These are phyloP conservation scores for Nomada goodeniana DNA, from an alignment of 2,888 invertebrate genomes.

Conservation along the genomic window DNA sequence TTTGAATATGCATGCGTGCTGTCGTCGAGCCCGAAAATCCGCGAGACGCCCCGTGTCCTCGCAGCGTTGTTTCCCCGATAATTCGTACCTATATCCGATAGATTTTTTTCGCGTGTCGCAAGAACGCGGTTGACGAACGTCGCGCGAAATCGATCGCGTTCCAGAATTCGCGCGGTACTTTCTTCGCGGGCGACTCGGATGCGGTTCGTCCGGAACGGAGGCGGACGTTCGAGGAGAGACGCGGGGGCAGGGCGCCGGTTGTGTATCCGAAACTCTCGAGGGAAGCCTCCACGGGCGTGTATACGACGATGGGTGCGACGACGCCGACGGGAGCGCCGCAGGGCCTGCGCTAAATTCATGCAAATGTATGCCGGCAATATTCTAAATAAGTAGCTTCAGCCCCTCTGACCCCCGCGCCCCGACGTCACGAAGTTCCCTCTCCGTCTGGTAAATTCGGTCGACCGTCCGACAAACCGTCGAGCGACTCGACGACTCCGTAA, in stretches of 20 bases:
- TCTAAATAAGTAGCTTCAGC: slow-evolving; percentile 83
- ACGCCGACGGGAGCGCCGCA: slow-evolving; percentile 77
- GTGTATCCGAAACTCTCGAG: slow-evolving; percentile 66
- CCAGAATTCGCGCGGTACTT: slow-evolving; percentile 21
- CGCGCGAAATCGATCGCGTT: not conserved
- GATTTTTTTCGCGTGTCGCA: not conserved
- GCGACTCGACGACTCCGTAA: slow-evolving; percentile 15
- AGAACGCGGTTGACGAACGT: not conserved
- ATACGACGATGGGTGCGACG: slow-evolving; percentile 70
- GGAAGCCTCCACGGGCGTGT: slow-evolving; percentile 74
- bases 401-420: slow-evolving; percentile 44
- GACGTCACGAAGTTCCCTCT: slow-evolving; percentile 8
- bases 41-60: slow-evolving; percentile 25
- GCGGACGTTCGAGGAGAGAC: slow-evolving; percentile 11
- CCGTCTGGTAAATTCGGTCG: slow-evolving; percentile 30
- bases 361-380: slow-evolving; percentile 84
- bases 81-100: slow-evolving; percentile 30
- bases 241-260: not conserved
- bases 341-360: slow-evolving; percentile 83
- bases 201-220: slow-evolving; percentile 12
- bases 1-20: slow-evolving; percentile 83
- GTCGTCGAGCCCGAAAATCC: slow-evolving; percentile 45
- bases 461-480: slow-evolving; percentile 22
- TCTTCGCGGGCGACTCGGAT: slow-evolving; percentile 61
- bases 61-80: slow-evolving; percentile 29